phyloP scores from a whole-genome alignment of 1,140 invertebrate species.

The Pectinophora gossypiella region DNA sequence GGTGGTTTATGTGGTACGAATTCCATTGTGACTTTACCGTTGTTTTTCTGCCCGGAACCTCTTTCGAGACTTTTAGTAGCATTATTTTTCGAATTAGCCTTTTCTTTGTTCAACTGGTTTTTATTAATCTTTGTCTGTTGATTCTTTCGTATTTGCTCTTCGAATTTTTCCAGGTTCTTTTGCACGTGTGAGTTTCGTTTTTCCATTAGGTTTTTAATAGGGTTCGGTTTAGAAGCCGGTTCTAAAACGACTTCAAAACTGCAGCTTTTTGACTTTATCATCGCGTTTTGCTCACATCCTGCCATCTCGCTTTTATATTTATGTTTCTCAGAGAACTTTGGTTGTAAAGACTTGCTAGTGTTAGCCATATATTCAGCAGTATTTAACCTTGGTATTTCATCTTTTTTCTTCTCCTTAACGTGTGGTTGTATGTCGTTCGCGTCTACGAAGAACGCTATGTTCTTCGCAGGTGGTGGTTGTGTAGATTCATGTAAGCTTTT shows the following conservation, averaged over 20 bases:
- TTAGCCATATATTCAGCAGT: slow-evolving; percentile 75
- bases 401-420: slow-evolving; percentile 44
- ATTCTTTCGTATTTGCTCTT: slow-evolving; percentile 70
- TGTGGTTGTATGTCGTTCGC: slow-evolving; percentile 64
- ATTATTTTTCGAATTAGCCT: slow-evolving; percentile 63
- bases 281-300: slow-evolving; percentile 58
- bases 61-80: slow-evolving; percentile 74
- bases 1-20: slow-evolving; percentile 78
- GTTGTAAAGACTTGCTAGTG: slow-evolving; percentile 63
- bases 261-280: slow-evolving; percentile 72
- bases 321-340: slow-evolving; percentile 62
- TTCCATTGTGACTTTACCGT: slow-evolving; percentile 74
- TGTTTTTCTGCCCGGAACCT: slow-evolving; percentile 74
- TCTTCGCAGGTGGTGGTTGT: slow-evolving; percentile 52
- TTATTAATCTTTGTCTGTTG: slow-evolving; percentile 72
- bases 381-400: slow-evolving; percentile 76
- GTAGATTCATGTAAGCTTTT: slow-evolving; percentile 69
- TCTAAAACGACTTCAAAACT: slow-evolving; percentile 74
- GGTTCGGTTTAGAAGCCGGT: slow-evolving; percentile 62
- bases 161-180: slow-evolving; percentile 73
- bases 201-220: slow-evolving; percentile 66
- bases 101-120: slow-evolving; percentile 71
- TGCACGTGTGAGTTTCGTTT: slow-evolving; percentile 71
- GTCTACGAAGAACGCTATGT: slow-evolving; percentile 77
- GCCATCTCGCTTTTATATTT: slow-evolving; percentile 67